A percentile compares a stretch with the other conserved stretches of the same genome.
phyloP scores from a whole-genome alignment of 2,113 vertebrate species.

The Lophochroa leadbeateri region DNA sequence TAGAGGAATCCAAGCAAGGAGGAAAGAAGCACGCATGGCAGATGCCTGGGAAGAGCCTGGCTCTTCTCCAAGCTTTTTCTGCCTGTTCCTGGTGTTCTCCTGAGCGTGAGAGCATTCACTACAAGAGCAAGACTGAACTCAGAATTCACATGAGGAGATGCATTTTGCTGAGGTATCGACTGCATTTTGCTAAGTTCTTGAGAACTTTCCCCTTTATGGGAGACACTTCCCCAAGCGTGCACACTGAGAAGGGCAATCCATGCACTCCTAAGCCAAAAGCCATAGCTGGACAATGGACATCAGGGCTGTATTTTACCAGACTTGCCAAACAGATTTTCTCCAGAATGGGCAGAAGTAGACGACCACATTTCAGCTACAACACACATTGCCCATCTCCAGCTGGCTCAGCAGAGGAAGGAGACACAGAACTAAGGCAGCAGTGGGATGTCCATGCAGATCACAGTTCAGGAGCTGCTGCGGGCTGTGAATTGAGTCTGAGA shows the following conservation, averaged over 20 bases:
- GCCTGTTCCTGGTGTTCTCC: background rate
- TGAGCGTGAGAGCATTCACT: background rate
- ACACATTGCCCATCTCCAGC: no score
- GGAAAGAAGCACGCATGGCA: background rate
- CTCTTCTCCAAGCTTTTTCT: background rate
- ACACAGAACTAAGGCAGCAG: background rate
- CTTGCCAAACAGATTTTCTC: background rate
- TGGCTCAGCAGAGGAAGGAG: background rate
- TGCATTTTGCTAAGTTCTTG: background rate
- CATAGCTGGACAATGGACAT: accelerated
- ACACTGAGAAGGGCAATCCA: background rate
- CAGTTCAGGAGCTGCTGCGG: background rate
- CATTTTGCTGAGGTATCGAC: background rate
- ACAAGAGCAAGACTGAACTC: background rate
- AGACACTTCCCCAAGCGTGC: background rate
- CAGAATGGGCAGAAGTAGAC: background rate
- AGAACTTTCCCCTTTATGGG: accelerated
- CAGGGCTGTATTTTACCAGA: background rate
- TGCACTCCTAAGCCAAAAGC: background rate
- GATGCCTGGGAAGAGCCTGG: background rate
- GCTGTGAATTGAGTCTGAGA: background rate
- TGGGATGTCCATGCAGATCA: background rate
- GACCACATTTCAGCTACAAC: background rate
- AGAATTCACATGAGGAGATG: background rate
- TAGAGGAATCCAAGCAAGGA: background rate